Percentiles rank a stretch among this genome's conserved stretches.
Evolutionary conservation across 2,797 vertebrate species (phyloP).

Genomic region (Sebastes reedi): DNA sequence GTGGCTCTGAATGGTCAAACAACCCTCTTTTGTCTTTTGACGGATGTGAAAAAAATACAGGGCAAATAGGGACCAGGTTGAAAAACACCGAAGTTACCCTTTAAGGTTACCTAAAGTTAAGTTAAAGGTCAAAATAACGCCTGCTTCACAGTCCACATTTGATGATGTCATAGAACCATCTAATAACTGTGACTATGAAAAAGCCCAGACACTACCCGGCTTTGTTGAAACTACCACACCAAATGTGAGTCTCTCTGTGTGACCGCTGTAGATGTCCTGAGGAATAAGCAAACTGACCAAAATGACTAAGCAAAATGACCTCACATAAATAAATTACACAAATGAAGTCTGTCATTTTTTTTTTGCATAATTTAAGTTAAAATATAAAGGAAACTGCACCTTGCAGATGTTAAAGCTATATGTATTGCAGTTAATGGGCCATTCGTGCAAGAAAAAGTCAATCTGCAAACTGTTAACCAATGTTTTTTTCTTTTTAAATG

Average conservation of each 20-base stretch:
- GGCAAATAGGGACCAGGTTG: too few relatives aligned
- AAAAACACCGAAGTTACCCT: too few relatives aligned
- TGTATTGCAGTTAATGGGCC: not conserved
- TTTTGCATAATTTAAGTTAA: not conserved
- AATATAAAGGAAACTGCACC: not conserved
- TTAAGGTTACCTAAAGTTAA: not conserved
- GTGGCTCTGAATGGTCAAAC: too few relatives aligned
- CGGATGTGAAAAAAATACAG: too few relatives aligned
- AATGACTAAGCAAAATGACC: too few relatives aligned
- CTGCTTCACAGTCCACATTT: not conserved
- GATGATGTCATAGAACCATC: too few relatives aligned
- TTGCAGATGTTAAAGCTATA: not conserved
- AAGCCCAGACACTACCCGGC: too few relatives aligned
- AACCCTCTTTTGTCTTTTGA: too few relatives aligned
- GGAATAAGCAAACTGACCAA: not conserved
- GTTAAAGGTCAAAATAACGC: not conserved
- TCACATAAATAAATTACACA: too few relatives aligned
- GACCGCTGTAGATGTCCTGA: not conserved
- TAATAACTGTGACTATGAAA: too few relatives aligned
- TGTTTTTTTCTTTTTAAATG: not conserved
- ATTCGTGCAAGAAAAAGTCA: not conserved
- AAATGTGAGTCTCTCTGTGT: not conserved
- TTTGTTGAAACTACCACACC: not conserved
- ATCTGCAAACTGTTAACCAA: not conserved
- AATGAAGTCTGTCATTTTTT: not conserved